Conservation (phyloP, 2,113 vertebrate genomes). For the Agapornis roseicollis region DNA sequence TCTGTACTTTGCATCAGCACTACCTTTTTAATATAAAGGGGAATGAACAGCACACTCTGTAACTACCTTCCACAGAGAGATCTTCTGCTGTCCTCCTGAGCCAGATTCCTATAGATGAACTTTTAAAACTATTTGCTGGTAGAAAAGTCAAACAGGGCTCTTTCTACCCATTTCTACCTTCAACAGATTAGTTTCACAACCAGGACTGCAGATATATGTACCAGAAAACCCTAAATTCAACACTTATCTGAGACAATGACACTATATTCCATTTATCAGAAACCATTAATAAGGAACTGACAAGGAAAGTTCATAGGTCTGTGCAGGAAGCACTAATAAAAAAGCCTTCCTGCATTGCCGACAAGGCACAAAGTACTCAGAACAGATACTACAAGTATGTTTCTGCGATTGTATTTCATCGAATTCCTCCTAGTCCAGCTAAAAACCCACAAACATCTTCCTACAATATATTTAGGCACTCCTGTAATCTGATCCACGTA, state of each 20-base stretch:
- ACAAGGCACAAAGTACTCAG: not conserved
- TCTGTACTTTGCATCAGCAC: not conserved
- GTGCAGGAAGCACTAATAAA: not conserved
- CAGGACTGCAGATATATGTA: not conserved
- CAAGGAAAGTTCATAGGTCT: not conserved
- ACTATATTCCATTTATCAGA: not conserved
- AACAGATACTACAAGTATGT: not conserved
- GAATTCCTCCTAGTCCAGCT: not conserved
- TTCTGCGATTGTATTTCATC: not conserved
- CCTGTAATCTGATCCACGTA: not conserved
- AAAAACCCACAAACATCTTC: slow-evolving; percentile 24
- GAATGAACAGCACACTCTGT: not conserved
- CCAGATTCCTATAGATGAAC: not conserved
- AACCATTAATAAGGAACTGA: not conserved
- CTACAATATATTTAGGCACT: slow-evolving; percentile 4
- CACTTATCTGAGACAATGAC: not conserved
- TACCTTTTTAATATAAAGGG: not conserved
- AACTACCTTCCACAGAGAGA: not conserved
- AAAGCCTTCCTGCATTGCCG: not conserved
- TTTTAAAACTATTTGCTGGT: not conserved
- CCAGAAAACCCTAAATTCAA: not conserved
- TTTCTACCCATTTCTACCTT: not conserved
- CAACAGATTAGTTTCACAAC: not conserved
- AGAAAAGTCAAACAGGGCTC: not conserved
- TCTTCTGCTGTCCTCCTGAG: not conserved